Base-by-base conservation (phyloP, 2,113 vertebrate species). In the Dendrocopos noguchii region DNA sequence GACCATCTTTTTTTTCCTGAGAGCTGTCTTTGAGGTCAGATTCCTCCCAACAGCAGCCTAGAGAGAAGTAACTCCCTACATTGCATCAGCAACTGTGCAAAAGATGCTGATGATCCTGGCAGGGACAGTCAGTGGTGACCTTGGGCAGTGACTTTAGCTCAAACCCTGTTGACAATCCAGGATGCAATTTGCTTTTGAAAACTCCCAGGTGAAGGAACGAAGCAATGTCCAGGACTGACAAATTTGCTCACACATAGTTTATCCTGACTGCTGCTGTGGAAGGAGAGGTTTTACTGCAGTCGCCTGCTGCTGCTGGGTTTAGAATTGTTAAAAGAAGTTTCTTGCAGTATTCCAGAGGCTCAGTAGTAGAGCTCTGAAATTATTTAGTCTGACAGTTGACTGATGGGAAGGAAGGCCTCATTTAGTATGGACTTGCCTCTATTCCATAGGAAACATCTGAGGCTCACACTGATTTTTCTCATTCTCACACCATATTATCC, bases 21-120 rank as follows among this genome's bases (percentile, higher is more conserved):
- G 36, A 65, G 28, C 15, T 66, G 14, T 12, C 50, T 70, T 39
- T 68, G 59, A 2, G 52, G 14, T 31, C 0, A 0, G 63, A 42
- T 46, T 59, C 15, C 25, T 46, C 42, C 27, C 53, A 44, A 12
- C 0, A 4, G 16, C 11, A 83, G 12, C 44, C 70, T 8, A 21
- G 31, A 25, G 34, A 77, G 42, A 7, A 73, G 18, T 8, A 59
- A 4, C 9, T 64, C 7, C 1, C n/a, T 13, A 8, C 25, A 3
- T 7, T 8, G 28, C n/a, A 33, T 4, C 14, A 2, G 20, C 0
- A 0, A 65, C 52, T 1, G 1, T 25, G 42, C 57, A 2, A 71
- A 53, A 16, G 27, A 15, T 6, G 36, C 9, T 13, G 34, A 29
- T 33, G 7, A 50, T 8, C 24, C 53, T 68, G 67, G n/a, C 15